phyloP scores from a whole-genome alignment of 2,113 vertebrate species.

The Cyphomyrus discorhynchus region DNA sequence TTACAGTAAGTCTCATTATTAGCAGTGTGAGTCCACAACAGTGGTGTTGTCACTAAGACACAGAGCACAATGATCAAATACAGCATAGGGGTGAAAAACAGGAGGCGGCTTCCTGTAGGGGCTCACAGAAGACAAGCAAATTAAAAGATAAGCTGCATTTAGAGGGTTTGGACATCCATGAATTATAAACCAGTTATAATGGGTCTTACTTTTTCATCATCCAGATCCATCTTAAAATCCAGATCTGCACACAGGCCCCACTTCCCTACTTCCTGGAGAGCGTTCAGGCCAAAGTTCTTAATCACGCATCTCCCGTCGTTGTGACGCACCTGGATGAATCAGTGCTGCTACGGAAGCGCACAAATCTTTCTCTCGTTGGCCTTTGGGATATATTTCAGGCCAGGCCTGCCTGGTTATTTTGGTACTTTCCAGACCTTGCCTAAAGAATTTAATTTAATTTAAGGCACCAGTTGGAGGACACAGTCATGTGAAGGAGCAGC shows the following conservation, averaged over 20 bases:
- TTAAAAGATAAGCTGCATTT: neutral
- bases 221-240: neutral
- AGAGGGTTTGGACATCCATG: neutral
- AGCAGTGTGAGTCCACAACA: neutral
- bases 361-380: neutral
- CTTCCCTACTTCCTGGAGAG: neutral
- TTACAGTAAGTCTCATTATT: neutral
- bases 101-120: neutral
- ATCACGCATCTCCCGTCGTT: neutral
- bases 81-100: neutral
- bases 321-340: neutral
- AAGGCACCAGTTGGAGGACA: neutral
- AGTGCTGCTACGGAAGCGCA: neutral
- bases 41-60: neutral
- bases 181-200: neutral
- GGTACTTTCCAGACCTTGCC: neutral
- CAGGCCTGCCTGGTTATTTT: neutral
- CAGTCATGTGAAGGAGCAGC: neutral
- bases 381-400: neutral
- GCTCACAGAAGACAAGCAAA: neutral
- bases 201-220: neutral
- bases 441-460: neutral
- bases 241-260: neutral
- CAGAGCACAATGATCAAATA: neutral
- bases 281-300: neutral